phyloP scores from a whole-genome alignment of 2,113 vertebrate species.

The Potamarius usumacintae region DNA sequence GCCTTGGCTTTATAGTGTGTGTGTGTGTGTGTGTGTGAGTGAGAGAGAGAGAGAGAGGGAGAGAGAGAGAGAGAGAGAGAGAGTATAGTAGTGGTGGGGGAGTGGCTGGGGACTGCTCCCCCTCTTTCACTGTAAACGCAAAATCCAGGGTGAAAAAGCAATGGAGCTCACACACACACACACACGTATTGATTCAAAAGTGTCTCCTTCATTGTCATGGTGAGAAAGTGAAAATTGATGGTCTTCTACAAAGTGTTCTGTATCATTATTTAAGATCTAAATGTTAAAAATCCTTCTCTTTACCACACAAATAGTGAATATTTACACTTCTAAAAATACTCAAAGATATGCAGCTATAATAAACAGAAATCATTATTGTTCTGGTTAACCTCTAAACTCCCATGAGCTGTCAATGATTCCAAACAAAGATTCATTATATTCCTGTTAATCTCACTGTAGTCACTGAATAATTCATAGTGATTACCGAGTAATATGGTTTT shows the following conservation, averaged over 20 bases:
- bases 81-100: constrained; percentile 41
- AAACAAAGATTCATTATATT: background rate
- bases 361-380: constrained; percentile 8
- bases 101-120: constrained; percentile 53
- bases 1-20: constrained; percentile 55
- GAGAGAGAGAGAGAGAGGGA: constrained; percentile 11
- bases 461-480: constrained; percentile 15
- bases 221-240: background rate
- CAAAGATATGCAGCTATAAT: background rate
- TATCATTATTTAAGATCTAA: background rate
- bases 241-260: background rate
- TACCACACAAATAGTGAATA: background rate
- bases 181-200: background rate
- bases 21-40: constrained; percentile 43
- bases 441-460: background rate
- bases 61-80: constrained; percentile 2
- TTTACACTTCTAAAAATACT: background rate
- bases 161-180: constrained; percentile 7
- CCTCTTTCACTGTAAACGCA: constrained; percentile 44
- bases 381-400: background rate
- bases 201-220: background rate
- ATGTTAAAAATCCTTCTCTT: background rate
- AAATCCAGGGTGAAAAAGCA: constrained; percentile 43
- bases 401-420: background rate
- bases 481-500: background rate